Evolutionary conservation across 2,797 vertebrate genomes (phyloP), one percentile per base, ranked within the genome.

Genomic region (Amphiprion clarkii): DNA sequence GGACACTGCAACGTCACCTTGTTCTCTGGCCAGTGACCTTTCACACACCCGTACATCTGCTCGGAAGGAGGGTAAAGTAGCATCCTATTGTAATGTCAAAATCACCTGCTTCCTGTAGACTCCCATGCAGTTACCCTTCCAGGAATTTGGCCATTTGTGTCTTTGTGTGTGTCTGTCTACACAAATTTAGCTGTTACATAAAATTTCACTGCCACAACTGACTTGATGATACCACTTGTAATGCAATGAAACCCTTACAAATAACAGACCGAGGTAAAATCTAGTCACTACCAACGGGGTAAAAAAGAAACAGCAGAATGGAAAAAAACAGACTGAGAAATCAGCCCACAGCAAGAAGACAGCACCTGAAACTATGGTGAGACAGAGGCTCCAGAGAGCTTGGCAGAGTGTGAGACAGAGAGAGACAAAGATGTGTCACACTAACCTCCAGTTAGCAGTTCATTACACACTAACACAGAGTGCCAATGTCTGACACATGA

Each of bases 361-460:
- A 51, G 58, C 79, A 84, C 63, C 87, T 88, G 78, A 80, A 86
- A 86, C 67, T 84, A 74, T 72, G 78, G 71, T 79, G 78, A 89
- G 77, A 82, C 80, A 79, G 78, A 59, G 74, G 69, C 63, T 88
- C 78, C 84, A 79, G 73, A 86, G 58, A 81, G 76, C n/a, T 74
- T 71, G 53, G 73, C 36, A 59, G 83, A 68, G 91, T 87, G 90
- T 67, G 83, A 94, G 92, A 94, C 84, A 25, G 49, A 76, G 82
- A 89, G 85, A 91, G 82, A 91, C 72, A 36, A 82, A 61, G 65
- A 90, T 87, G 83, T 82, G 93, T 92, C 88, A 91, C 70, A 81
- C 62, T 60, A 72, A 76, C 78, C 76, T 73, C 73, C 67, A 78
- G 83, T 89, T 83, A 81, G 74, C 70, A 59, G 81, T 66, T 79